Evolutionary conservation across 2,888 invertebrate species (phyloP), one percentile per base, ranked within the genome.

Genomic region (Gibbula magus): DNA sequence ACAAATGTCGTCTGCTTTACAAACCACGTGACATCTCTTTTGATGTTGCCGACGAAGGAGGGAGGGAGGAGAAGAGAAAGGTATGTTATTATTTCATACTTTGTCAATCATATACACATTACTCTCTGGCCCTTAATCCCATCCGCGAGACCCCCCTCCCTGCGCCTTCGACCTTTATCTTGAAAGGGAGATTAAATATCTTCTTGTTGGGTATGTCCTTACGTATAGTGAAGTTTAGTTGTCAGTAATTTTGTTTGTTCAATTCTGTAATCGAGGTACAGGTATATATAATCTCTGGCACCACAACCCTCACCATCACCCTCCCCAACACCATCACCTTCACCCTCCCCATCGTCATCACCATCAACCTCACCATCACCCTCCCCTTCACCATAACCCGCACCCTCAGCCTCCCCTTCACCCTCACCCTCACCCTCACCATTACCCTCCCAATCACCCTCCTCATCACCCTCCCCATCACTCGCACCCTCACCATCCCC

Each of bases 271-370:
- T n/a, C n/a, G n/a, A n/a, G n/a, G n/a, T n/a, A n/a, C n/a, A n/a
- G n/a, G n/a, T n/a, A n/a, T n/a, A n/a, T n/a, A n/a, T n/a, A n/a
- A n/a, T n/a, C n/a, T n/a, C n/a, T n/a, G n/a, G n/a, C n/a, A n/a
- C n/a, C n/a, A n/a, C n/a, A n/a, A 80, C 83, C 20, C 70, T 79
- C 29, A 66, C 32, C 54, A 78, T 81, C 75, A 83, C 82, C 32
- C 75, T 52, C 75, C n/a, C 20, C n/a, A 10, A 10, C 53, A 25
- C 8, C 25, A 16, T 22, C 53, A 18, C 20, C 16, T 29, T 13
- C 20, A 16, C 16, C 20, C 53, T 52, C 75, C n/a, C 16, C 45
- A 8, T 8, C 39, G n/a, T n/a, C n/a, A n/a, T n/a, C n/a, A n/a
- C n/a, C n/a, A n/a, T n/a, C n/a, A n/a, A n/a, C n/a, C n/a, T n/a